phyloP scores from a whole-genome alignment of 2,113 vertebrate genomes.

The Hippocampus abdominalis region DNA sequence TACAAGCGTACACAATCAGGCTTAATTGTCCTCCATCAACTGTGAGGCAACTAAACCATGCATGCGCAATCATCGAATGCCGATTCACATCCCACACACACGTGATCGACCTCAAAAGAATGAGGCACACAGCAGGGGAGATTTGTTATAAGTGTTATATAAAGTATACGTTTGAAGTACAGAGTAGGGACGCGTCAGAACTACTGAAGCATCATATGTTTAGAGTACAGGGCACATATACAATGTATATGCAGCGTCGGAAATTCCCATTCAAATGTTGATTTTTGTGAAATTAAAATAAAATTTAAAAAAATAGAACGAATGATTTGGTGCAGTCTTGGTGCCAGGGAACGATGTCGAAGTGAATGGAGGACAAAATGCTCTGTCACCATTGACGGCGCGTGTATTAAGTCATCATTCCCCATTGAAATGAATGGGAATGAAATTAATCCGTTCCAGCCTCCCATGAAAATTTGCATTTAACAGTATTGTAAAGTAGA shows the following conservation, averaged over 20 bases:
- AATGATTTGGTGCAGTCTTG: neutral
- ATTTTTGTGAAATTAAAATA: neutral
- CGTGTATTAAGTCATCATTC: no score
- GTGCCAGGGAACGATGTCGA: neutral
- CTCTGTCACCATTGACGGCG: no score
- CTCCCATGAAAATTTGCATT: no score
- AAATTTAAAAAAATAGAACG: neutral
- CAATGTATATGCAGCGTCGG: neutral
- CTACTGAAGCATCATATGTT: neutral
- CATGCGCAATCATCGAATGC: slow-evolving; percentile 67
- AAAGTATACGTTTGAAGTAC: neutral
- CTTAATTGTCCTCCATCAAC: neutral
- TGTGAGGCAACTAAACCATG: slow-evolving; percentile 1
- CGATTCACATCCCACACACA: slow-evolving; percentile 58
- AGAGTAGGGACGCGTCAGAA: neutral
- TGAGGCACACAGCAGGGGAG: neutral
- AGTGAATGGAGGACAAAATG: neutral
- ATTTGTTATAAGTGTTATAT: neutral
- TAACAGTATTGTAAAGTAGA: no score
- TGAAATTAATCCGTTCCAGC: no score
- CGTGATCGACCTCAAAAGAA: slow-evolving; percentile 40
- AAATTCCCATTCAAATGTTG: neutral
- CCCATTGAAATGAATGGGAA: no score
- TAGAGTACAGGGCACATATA: neutral
- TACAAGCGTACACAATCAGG: neutral